phyloP scores from a whole-genome alignment of 2,888 invertebrate species.

The Cetonia aurata region DNA sequence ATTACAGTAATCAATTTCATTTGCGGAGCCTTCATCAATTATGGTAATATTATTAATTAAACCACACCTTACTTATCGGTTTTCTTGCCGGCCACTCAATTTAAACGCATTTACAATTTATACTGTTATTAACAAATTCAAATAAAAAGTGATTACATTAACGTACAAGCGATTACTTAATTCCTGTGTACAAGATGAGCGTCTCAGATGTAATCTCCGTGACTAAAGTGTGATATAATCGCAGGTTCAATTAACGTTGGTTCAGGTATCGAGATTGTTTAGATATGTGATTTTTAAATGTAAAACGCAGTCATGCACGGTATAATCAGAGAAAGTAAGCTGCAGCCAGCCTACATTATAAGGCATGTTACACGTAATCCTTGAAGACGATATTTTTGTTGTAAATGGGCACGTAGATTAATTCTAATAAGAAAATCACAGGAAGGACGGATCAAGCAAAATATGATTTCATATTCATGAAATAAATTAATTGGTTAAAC shows the following conservation, averaged over 20 bases:
- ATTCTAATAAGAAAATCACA: constrained; percentile 1
- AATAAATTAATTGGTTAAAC: no score
- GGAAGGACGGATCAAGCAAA: constrained; percentile 7
- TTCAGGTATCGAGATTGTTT: constrained; percentile 41
- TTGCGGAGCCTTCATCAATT: constrained; percentile 31
- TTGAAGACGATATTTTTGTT: constrained; percentile 17
- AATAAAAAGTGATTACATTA: constrained; percentile 39
- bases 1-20: constrained; percentile 38
- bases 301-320: constrained; percentile 38
- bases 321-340: constrained; percentile 40
- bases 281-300: constrained; percentile 38
- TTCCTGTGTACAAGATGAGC: constrained; percentile 35
- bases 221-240: constrained; percentile 41
- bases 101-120: constrained; percentile 39
- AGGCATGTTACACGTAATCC: constrained; percentile 15
- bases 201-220: constrained; percentile 41
- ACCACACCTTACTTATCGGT: constrained; percentile 38
- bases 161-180: constrained; percentile 41
- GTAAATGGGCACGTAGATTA: neutral
- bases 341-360: constrained; percentile 12
- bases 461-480: no score
- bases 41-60: constrained; percentile 40
- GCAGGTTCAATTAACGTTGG: constrained; percentile 37
- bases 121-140: constrained; percentile 40
- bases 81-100: constrained; percentile 12